Conservation (phyloP, 2,888 invertebrate species). For the Mechanitis messenoides region DNA sequence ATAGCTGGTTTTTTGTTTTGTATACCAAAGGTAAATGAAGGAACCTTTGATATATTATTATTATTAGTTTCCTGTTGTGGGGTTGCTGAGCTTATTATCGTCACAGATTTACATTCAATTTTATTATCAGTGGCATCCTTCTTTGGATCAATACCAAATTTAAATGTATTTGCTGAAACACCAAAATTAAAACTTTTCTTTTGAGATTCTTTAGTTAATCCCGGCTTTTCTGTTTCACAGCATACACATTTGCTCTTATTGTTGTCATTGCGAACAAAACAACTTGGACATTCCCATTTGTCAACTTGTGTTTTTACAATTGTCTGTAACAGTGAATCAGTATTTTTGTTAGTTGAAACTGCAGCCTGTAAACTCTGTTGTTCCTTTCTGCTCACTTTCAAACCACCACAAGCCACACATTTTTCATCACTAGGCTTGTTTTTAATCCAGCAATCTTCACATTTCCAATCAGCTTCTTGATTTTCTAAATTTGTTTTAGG, state of each 20-base stretch:
- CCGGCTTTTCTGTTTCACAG: slow-evolving; percentile 47
- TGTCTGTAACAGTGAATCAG: slow-evolving; percentile 36
- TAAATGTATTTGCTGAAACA: slow-evolving; percentile 35
- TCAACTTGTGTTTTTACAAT: slow-evolving; percentile 41
- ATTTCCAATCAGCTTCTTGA: slow-evolving; percentile 40
- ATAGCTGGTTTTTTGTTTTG: slow-evolving; percentile 37
- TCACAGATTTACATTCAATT: slow-evolving; percentile 8
- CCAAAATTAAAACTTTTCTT: slow-evolving; percentile 57
- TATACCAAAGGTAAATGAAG: slow-evolving; percentile 43
- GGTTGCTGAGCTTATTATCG: slow-evolving; percentile 14
- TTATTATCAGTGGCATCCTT: slow-evolving; percentile 28
- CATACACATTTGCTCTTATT: slow-evolving; percentile 49
- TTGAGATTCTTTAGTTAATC: slow-evolving; percentile 31
- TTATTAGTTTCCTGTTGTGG: slow-evolving; percentile 57
- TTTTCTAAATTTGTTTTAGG: slow-evolving; percentile 16
- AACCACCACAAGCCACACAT: slow-evolving; percentile 49
- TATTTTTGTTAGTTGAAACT: slow-evolving; percentile 20
- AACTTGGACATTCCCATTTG: slow-evolving; percentile 58
- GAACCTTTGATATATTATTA: slow-evolving; percentile 46
- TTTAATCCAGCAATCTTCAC: slow-evolving; percentile 49
- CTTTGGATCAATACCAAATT: slow-evolving; percentile 57
- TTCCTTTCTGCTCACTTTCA: slow-evolving; percentile 31
- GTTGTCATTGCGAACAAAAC: slow-evolving; percentile 53
- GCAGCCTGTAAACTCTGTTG: slow-evolving; percentile 7
- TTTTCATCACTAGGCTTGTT: slow-evolving; percentile 44